Conservation (phyloP, 2,888 invertebrate genomes). For the Drosophila flavopinicola region DNA sequence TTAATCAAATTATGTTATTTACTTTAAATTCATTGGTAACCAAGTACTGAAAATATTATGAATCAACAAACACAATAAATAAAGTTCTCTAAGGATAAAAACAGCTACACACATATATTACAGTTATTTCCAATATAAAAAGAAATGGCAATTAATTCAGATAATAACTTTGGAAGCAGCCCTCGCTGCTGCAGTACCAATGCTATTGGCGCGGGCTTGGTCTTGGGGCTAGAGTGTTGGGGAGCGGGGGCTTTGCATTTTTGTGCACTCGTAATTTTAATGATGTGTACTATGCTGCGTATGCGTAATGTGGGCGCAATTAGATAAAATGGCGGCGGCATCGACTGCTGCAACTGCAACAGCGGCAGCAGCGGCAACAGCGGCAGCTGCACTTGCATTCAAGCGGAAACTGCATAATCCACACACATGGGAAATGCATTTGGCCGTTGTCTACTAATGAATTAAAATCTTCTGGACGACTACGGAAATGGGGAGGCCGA, state of each 20-base stretch:
- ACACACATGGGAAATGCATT: constrained; percentile 76
- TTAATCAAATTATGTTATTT: too few relatives aligned
- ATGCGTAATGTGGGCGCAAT: constrained; percentile 75
- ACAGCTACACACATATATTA: too few relatives aligned
- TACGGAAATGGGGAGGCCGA: constrained; percentile 17
- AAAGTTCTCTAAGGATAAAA: too few relatives aligned
- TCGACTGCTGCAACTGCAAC: constrained; percentile 39
- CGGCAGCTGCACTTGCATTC: constrained; percentile 69
- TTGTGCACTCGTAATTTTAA: constrained; percentile 69
- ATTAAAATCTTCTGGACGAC: constrained; percentile 78
- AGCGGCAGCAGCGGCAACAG: constrained; percentile 12
- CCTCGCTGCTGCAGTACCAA: constrained; percentile 9
- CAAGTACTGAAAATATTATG: too few relatives aligned
- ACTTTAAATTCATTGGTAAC: too few relatives aligned
- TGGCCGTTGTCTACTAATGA: constrained; percentile 80
- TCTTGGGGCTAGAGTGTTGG: background rate
- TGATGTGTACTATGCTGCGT: constrained; percentile 72
- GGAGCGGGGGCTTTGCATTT: constrained; percentile 29
- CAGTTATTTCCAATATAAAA: too few relatives aligned
- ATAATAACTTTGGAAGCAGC: background rate
- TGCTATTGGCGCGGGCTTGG: constrained; percentile 2
- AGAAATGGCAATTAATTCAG: too few relatives aligned
- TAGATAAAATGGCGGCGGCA: constrained; percentile 74
- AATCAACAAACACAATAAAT: too few relatives aligned
- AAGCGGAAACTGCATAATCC: constrained; percentile 80